A percentile compares a stretch with the other conserved stretches of the same genome.
These are phyloP conservation scores for Steatornis caripensis DNA, from an alignment of 2,113 vertebrate species.

Conservation along the genomic window DNA sequence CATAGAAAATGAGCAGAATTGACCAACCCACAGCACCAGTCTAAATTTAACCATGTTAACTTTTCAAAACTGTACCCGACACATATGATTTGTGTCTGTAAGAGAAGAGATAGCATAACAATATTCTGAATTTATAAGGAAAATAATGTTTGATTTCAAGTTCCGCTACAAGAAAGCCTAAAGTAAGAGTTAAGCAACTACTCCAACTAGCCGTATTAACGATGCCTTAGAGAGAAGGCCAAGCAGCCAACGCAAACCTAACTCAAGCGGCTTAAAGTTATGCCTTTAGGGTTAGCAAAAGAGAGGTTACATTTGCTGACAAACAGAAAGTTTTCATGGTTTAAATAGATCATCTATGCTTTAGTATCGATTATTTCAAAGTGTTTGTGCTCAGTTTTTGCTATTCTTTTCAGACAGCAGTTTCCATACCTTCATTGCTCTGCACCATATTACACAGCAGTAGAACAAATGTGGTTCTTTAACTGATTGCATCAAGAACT, in stretches of 20 bases:
- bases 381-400: background rate
- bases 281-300: background rate
- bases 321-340: background rate
- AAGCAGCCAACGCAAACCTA: background rate
- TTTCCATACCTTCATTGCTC: background rate
- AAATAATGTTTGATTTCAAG: background rate
- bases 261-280: background rate
- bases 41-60: background rate
- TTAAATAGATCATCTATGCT: background rate
- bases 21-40: background rate
- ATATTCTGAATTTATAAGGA: background rate
- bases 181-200: background rate
- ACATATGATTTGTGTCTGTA: background rate
- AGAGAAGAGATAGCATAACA: background rate
- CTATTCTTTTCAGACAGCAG: background rate
- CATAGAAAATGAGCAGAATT: background rate
- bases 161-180: background rate
- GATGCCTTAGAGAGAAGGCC: background rate
- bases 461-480: background rate
- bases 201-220: background rate
- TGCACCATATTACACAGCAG: background rate
- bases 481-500: background rate
- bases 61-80: background rate
- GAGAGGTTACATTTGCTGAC: background rate
- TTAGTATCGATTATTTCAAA: background rate